Evolutionary conservation across 2,888 invertebrate species (phyloP).

Genomic region (Leptopilina syphax): DNA sequence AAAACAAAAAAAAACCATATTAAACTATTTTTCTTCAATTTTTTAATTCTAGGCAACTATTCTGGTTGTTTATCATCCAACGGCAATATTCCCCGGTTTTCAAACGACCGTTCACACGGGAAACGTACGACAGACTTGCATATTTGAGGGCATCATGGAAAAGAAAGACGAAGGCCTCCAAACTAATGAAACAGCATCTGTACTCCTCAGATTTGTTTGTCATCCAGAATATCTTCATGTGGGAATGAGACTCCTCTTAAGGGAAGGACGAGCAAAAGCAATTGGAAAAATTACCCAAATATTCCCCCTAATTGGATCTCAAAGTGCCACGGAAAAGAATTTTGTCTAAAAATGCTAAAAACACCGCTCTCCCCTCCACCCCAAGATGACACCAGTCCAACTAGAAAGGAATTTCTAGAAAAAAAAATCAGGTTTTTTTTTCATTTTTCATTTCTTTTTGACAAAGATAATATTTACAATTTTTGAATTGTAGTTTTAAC

Average conservation of each 20-base stretch:
- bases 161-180: slow-evolving; percentile 83
- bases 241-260: slow-evolving; percentile 88
- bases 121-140: slow-evolving; percentile 96
- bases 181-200: slow-evolving; percentile 91
- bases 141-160: slow-evolving; percentile 86
- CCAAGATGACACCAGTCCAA: not conserved
- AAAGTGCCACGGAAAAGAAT: slow-evolving; percentile 52
- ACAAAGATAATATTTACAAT: slow-evolving; percentile 4
- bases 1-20: too few relatives aligned
- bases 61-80: slow-evolving; percentile 92
- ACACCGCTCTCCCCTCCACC: too few relatives aligned
- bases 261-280: slow-evolving; percentile 91
- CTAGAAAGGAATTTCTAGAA: not conserved
- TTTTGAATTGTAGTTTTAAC: not conserved
- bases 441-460: not conserved
- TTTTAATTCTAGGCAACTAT: slow-evolving; percentile 85
- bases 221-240: slow-evolving; percentile 92
- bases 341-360: not conserved
- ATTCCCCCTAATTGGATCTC: slow-evolving; percentile 78
- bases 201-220: slow-evolving; percentile 91
- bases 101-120: slow-evolving; percentile 97
- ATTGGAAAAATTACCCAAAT: slow-evolving; percentile 90
- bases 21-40: not conserved
- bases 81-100: slow-evolving; percentile 89
- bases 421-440: not conserved